A percentile compares a stretch with the other conserved stretches of the same genome.
Evolutionary conservation across 2,888 invertebrate species (phyloP).

Genomic region (Eulithis testata): DNA sequence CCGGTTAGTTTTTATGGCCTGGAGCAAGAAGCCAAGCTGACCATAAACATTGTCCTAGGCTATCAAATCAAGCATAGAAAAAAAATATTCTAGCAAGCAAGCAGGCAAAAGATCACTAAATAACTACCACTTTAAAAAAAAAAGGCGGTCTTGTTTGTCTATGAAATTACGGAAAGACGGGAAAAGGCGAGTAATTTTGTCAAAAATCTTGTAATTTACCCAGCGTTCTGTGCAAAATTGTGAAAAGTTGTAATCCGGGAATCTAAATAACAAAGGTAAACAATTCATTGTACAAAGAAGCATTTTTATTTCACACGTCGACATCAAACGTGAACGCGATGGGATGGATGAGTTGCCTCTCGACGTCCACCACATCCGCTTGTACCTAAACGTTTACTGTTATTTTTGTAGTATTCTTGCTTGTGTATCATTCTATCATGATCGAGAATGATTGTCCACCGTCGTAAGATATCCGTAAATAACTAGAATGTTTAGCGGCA

Average conservation of each 20-base stretch:
- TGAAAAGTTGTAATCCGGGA: constrained; percentile 46
- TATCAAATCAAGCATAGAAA: no score
- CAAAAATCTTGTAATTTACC: constrained; percentile 51
- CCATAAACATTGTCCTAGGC: no score
- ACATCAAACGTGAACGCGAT: constrained; percentile 38
- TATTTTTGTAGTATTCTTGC: constrained; percentile 52
- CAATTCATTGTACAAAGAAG: not conserved
- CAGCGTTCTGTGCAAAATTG: constrained; percentile 47
- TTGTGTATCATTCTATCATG: constrained; percentile 5
- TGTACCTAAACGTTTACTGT: constrained; percentile 60
- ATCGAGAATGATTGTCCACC: not conserved
- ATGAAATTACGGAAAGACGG: constrained; percentile 56
- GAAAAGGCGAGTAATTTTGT: constrained; percentile 63
- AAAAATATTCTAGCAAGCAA: no score
- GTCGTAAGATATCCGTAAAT: not conserved
- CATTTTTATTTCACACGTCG: constrained; percentile 41
- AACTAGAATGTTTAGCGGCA: constrained; percentile 23
- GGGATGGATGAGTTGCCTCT: constrained; percentile 68
- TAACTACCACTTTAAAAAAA: not conserved
- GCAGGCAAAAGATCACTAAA: no score
- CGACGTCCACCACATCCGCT: constrained; percentile 68
- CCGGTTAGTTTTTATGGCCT: no score
- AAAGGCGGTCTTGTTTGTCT: constrained; percentile 50
- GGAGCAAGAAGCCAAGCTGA: no score
- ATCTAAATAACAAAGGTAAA: constrained; percentile 55